Evolutionary conservation across 2,888 invertebrate species (phyloP).

Genomic region (Pherbina coryleti): DNA sequence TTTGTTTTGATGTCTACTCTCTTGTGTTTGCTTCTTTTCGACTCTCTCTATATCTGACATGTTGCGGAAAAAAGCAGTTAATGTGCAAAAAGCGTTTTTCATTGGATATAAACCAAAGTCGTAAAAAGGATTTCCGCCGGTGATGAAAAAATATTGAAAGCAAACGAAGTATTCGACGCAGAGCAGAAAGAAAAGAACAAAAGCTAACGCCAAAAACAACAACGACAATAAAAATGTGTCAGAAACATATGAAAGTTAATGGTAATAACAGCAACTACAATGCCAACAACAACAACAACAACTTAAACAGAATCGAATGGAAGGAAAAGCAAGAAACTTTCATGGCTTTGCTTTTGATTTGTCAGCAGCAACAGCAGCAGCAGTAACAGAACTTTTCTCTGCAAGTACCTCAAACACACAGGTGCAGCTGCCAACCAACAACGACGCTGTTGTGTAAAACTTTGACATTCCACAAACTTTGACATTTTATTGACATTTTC

Average conservation of each 20-base stretch:
- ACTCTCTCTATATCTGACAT: no score
- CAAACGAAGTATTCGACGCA: not conserved
- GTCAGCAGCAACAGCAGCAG: not conserved
- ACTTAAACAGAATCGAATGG: no score
- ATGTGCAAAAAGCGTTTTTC: constrained; percentile 19
- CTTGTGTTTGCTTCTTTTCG: not conserved
- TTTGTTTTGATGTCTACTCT: not conserved
- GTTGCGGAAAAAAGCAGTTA: constrained; percentile 12
- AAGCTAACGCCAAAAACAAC: not conserved
- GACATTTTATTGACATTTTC: not conserved
- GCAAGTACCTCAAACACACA: no score
- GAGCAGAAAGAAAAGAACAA: not conserved
- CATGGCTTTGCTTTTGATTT: not conserved
- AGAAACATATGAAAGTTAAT: not conserved
- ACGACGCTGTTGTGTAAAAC: not conserved
- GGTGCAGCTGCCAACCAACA: no score
- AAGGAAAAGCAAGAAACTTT: not conserved
- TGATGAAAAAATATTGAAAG: constrained; percentile 19
- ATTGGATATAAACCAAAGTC: constrained; percentile 22
- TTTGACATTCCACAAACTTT: not conserved
- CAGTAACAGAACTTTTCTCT: not conserved
- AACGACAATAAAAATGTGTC: not conserved
- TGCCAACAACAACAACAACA: not conserved
- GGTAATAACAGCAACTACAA: not conserved
- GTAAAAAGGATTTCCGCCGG: constrained; percentile 16